Evolutionary conservation across 1,140 invertebrate genomes (phyloP), one percentile per base, ranked within the genome.

Genomic region (Stratiolaelaps scimitus): DNA sequence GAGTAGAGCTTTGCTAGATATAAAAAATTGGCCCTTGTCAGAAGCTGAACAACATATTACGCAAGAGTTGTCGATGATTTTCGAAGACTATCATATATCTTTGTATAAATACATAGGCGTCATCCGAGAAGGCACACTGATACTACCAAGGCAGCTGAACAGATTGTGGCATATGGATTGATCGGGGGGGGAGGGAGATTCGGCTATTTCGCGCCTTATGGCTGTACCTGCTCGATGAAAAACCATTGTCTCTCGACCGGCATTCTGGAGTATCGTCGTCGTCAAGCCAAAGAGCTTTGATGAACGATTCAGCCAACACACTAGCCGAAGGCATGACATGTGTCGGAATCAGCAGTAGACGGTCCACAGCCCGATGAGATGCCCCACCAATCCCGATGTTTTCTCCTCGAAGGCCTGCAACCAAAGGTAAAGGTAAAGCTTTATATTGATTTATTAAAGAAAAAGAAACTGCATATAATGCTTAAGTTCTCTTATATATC

Each of bases 241-340:
- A 48, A 4, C 4, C 4, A 20, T 48, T 23, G 15, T 23, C 7
- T 48, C 15, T 48, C 15, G 19, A 20, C 7, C 47, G 19, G 47
- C 47, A 7, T 20, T 20, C 19, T 6, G 15, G 47, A 48, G 4
- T 4, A 48, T 48, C 47, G 34, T 60, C 53, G 1, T 60, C 53
- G 23, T 60, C 17, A 26, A 26, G 26, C 53, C 26, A 60, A 34
- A 60, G 15, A 2, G 53, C 26, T 17, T 34, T 60, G 2, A 60
- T 29, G 23, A 60, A 34, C 26, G 26, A 26, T 60, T 60, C 53
- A 23, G 34, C 53, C 15, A 60, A 34, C 17, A 60, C 26, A 10
- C 17, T 26, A 26, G 53, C 53, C 1, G 53, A 60, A 15, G 53
- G 53, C 53, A 60, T 60, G 2, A 60, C 53, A 10, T 60, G 53